These are phyloP conservation scores for Byasa hedistus DNA, from an alignment of 2,888 invertebrate genomes.

Conservation along the genomic window DNA sequence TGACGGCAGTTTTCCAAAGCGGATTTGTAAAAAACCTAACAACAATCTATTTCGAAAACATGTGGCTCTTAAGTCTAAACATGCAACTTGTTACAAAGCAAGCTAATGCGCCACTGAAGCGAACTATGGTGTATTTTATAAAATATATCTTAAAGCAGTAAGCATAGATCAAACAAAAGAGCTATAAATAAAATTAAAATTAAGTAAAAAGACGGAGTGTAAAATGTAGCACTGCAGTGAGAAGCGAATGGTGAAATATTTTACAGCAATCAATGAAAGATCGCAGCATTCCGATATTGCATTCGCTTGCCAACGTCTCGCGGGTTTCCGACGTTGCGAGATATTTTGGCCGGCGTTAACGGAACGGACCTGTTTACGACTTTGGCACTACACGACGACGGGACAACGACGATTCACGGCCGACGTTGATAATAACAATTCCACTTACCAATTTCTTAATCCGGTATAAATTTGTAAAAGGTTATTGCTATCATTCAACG, in stretches of 20 bases:
- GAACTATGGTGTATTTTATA: too few relatives aligned
- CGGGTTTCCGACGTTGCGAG: constrained; percentile 9
- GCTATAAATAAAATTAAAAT: too few relatives aligned
- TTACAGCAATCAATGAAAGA: constrained; percentile 15
- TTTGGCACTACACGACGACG: constrained; percentile 23
- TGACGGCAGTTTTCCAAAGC: too few relatives aligned
- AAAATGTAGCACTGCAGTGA: constrained; percentile 8
- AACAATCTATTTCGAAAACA: too few relatives aligned
- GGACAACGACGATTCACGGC: constrained; percentile 7
- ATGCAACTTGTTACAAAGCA: too few relatives aligned
- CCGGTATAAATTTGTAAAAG: constrained; percentile 9
- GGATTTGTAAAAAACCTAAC: too few relatives aligned
- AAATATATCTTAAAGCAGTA: too few relatives aligned
- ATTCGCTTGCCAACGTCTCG: constrained; percentile 22
- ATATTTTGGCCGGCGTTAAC: constrained; percentile 23
- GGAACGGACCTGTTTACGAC: constrained; percentile 25
- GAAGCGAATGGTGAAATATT: constrained; percentile 13
- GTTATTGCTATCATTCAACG: neutral
- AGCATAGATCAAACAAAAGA: too few relatives aligned
- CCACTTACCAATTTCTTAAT: constrained; percentile 25
- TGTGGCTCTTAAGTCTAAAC: too few relatives aligned
- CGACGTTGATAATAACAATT: constrained; percentile 16
- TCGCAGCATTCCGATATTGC: constrained; percentile 23
- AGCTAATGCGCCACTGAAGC: too few relatives aligned
- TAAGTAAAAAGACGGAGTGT: constrained; percentile 7